phyloP scores from a whole-genome alignment of 2,888 invertebrate species.

The Caenorhabditis sp. region DNA sequence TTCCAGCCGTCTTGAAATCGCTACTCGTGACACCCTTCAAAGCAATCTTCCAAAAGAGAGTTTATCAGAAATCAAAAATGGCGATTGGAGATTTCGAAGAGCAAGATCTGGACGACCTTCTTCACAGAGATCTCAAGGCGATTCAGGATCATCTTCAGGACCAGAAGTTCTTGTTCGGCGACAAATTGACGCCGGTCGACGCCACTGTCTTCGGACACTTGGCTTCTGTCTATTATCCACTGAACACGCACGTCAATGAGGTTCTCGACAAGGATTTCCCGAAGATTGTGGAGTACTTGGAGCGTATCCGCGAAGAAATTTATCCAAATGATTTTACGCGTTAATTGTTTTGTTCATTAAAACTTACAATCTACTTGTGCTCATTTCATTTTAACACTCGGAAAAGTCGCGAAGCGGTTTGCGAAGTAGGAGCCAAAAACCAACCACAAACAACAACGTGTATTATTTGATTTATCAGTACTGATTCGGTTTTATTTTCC shows the following conservation, averaged over 20 bases:
- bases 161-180: slow-evolving; percentile 94
- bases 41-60: slow-evolving; percentile 27
- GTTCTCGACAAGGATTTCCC: slow-evolving; percentile 36
- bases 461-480: too few species aligned
- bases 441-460: too few species aligned
- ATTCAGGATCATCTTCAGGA: slow-evolving; percentile 78
- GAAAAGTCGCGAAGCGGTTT: too few species aligned
- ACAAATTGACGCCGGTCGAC: slow-evolving; percentile 88
- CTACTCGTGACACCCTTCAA: slow-evolving; percentile 17
- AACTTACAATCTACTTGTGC: not conserved
- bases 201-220: slow-evolving; percentile 75
- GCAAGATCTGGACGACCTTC: slow-evolving; percentile 13
- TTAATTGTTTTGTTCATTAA: slow-evolving; percentile 11
- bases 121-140: slow-evolving; percentile 25
- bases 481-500: too few species aligned
- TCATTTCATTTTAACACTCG: too few species aligned
- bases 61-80: slow-evolving; percentile 31
- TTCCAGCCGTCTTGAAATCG: slow-evolving; percentile 34
- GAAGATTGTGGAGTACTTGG: slow-evolving; percentile 28
- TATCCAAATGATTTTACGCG: slow-evolving; percentile 47
- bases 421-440: too few species aligned
- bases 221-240: slow-evolving; percentile 64
- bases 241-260: slow-evolving; percentile 16
- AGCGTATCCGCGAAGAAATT: slow-evolving; percentile 29
- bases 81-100: slow-evolving; percentile 38